Evolutionary conservation across 2,888 invertebrate species (phyloP).

Genomic region (Muscina levida): DNA sequence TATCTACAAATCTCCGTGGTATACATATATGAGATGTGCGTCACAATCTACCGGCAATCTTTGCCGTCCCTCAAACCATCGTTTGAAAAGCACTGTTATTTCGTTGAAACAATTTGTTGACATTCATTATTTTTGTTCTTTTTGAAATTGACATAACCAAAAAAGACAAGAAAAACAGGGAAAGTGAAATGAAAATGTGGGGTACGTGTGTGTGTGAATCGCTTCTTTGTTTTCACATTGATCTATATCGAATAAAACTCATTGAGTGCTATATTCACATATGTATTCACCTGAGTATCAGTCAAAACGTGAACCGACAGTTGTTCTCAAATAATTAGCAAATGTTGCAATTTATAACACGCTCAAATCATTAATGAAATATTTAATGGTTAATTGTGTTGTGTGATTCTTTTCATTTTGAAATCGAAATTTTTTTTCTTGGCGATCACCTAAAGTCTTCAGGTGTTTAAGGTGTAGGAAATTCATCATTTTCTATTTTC

Average conservation of each 20-base stretch:
- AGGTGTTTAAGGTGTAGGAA: background rate
- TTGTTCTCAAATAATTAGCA: background rate
- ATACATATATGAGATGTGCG: no score
- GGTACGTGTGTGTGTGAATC: background rate
- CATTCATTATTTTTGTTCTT: slow-evolving; percentile 10
- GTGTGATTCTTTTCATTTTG: background rate
- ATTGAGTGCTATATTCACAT: background rate
- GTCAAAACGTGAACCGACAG: background rate
- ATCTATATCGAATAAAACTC: background rate
- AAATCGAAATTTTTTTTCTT: no score
- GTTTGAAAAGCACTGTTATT: slow-evolving; percentile 1
- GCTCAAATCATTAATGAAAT: background rate
- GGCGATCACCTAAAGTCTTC: background rate
- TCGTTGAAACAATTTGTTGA: slow-evolving; percentile 4
- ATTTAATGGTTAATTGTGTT: background rate
- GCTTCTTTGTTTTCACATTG: background rate
- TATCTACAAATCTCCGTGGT: no score
- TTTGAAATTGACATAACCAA: background rate
- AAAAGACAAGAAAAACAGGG: background rate
- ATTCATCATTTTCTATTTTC: slow-evolving; percentile 7
- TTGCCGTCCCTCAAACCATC: no score
- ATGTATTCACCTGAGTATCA: background rate
- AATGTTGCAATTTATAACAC: background rate
- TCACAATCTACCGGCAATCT: no score
- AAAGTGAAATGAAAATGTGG: slow-evolving; percentile 11